Conservation (phyloP, 2,888 invertebrate species). For the Beris chalybata region DNA sequence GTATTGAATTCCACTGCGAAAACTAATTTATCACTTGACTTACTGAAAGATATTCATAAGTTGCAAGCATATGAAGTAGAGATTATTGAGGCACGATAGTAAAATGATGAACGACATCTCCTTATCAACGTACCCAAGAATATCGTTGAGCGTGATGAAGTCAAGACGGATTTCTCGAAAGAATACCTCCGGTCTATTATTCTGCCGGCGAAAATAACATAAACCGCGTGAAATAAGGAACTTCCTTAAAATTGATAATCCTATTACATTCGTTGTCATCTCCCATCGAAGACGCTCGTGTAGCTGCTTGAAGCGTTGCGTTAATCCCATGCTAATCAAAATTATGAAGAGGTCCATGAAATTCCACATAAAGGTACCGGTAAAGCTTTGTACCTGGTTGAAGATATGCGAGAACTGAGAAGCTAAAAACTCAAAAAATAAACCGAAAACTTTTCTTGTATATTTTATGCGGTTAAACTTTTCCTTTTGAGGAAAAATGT, state of each 20-base stretch:
- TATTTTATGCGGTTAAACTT: neutral
- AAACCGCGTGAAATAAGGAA: constrained; percentile 1
- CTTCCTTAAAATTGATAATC: constrained; percentile 13
- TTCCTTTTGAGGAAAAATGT: too few species aligned
- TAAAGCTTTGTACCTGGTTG: constrained; percentile 27
- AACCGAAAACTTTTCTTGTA: neutral
- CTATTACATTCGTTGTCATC: constrained; percentile 45
- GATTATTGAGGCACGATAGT: constrained; percentile 69
- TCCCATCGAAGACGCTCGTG: constrained; percentile 53
- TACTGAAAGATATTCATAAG: constrained; percentile 61
- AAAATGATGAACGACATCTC: constrained; percentile 67
- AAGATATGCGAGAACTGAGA: too few species aligned
- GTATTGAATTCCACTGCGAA: neutral
- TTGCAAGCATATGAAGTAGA: constrained; percentile 75
- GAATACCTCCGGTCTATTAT: constrained; percentile 49
- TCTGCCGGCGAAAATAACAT: neutral
- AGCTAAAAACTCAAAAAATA: neutral
- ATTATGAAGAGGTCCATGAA: constrained; percentile 74
- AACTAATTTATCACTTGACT: constrained; percentile 38
- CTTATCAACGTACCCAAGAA: constrained; percentile 65
- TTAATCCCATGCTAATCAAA: constrained; percentile 67
- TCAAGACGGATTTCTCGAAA: constrained; percentile 72
- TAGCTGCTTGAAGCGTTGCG: constrained; percentile 67
- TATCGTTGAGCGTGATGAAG: constrained; percentile 65
- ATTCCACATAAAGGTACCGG: constrained; percentile 70